A percentile compares a stretch with the other conserved stretches of the same genome.
Conservation (phyloP, 1,140 invertebrate genomes). For the Drosophila setifemur region DNA sequence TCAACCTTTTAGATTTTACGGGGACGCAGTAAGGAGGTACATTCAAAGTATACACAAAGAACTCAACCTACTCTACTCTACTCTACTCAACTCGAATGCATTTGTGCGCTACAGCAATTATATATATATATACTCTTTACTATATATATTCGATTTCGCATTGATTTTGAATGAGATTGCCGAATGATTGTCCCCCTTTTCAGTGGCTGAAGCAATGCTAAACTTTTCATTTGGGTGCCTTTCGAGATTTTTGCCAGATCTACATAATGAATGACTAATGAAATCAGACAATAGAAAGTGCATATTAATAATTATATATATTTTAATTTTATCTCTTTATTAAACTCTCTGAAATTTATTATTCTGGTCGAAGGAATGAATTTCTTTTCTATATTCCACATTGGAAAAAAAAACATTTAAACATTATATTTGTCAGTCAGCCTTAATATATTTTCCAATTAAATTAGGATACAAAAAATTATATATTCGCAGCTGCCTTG, state of each 20-base stretch:
- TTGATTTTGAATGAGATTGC: slow-evolving; percentile 45
- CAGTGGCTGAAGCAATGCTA: slow-evolving; percentile 66
- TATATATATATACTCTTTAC: slow-evolving; percentile 38
- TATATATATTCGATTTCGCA: slow-evolving; percentile 40
- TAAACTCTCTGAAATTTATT: no score
- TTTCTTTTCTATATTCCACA: background rate
- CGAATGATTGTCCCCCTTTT: slow-evolving; percentile 48
- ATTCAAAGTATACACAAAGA: slow-evolving; percentile 79
- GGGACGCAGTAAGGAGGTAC: slow-evolving; percentile 83
- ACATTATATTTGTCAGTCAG: no score
- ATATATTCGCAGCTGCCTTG: background rate
- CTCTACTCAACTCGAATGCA: slow-evolving; percentile 68
- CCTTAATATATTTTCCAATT: no score
- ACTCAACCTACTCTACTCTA: slow-evolving; percentile 71
- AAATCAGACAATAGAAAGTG: background rate
- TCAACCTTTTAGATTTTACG: slow-evolving; percentile 82
- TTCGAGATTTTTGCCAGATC: slow-evolving; percentile 5
- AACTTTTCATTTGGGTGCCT: slow-evolving; percentile 16
- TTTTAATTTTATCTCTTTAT: slow-evolving; percentile 5
- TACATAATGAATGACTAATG: slow-evolving; percentile 6
- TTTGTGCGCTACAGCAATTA: slow-evolving; percentile 70
- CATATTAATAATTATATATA: slow-evolving; percentile 1
- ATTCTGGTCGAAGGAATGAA: no score
- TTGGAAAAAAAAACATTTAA: no score
- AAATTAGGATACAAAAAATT: background rate